Conservation (phyloP, 2,797 vertebrate species). For the Sebastes nivosus region DNA sequence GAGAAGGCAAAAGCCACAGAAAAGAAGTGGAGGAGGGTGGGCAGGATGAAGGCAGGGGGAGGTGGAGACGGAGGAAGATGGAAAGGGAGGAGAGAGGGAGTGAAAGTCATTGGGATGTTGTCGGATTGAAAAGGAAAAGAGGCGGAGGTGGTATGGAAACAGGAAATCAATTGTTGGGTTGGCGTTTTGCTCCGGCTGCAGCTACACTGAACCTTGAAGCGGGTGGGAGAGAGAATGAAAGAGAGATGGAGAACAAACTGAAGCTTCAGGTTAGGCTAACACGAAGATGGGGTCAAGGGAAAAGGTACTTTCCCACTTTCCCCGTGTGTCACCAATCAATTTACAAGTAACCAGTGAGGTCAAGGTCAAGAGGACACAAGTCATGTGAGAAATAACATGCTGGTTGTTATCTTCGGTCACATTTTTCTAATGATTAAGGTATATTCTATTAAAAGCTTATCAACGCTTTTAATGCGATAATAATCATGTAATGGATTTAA, state of each 20-base stretch:
- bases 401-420: neutral
- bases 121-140: slow-evolving; percentile 62
- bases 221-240: neutral
- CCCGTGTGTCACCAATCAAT: slow-evolving; percentile 29
- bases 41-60: slow-evolving; percentile 38
- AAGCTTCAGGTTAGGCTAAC: neutral
- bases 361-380: slow-evolving; percentile 7
- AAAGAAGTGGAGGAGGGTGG: slow-evolving; percentile 54
- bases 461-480: too few relatives aligned
- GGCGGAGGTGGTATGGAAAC: slow-evolving; percentile 57
- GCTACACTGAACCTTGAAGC: slow-evolving; percentile 27
- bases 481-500: too few relatives aligned
- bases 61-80: slow-evolving; percentile 45
- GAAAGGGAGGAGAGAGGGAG: slow-evolving; percentile 51
- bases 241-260: neutral
- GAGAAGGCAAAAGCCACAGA: slow-evolving; percentile 59
- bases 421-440: neutral
- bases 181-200: slow-evolving; percentile 44
- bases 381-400: neutral
- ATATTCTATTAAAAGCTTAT: too few relatives aligned
- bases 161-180: slow-evolving; percentile 80
- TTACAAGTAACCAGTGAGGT: slow-evolving; percentile 2
- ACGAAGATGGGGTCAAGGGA: slow-evolving; percentile 2
- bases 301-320: slow-evolving; percentile 18
- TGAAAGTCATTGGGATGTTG: slow-evolving; percentile 80